Evolutionary conservation across 2,888 invertebrate genomes (phyloP), one percentile per base, ranked within the genome.

Genomic region (Rhagonycha lutea): DNA sequence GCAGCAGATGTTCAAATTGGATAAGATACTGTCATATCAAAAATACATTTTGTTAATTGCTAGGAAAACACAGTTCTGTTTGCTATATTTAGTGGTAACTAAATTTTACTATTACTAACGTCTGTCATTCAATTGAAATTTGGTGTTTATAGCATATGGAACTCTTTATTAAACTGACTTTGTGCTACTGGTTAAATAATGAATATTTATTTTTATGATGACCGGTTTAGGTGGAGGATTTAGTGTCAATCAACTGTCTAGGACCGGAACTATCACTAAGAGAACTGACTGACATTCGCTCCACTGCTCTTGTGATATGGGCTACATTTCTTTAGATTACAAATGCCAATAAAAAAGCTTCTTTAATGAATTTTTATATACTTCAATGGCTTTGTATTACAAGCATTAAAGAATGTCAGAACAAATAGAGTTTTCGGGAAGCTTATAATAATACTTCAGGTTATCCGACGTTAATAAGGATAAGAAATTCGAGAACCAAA

Each of bases 21-120:
- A 84, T 84, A 84, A 85, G 84, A 85, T 84, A 84, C 82, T 83
- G 82, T 81, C 82, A 80, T 85, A 84, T 84, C 84, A 77, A 78
- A 78, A 82, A 81, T 83, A 84, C 80, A 83, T 82, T 85, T 83
- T 82, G 82, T 84, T 84, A 84, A 85, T 84, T 84, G 85, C 84
- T 84, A 80, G 80, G 84, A 84, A 85, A 85, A 85, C 83, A 85
- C 80, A 80, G 81, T 80, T 82, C 80, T 83, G 83, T 84, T 84
- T 84, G 82, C 84, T 79, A 79, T 79, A 82, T 81, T 82, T 83
- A 84, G 84, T 83, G 82, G 80, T 81, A 82, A 83, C 83, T 83
- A 80, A 80, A 81, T 83, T 83, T 81, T 80, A 80, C 80, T 80
- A 82, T 81, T 81, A 80, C 80, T 79, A 78, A 80, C 81, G 81